Evolutionary conservation across 2,113 vertebrate genomes (phyloP), one percentile per base, ranked within the genome.

Genomic region (Pycnonotus jocosus): DNA sequence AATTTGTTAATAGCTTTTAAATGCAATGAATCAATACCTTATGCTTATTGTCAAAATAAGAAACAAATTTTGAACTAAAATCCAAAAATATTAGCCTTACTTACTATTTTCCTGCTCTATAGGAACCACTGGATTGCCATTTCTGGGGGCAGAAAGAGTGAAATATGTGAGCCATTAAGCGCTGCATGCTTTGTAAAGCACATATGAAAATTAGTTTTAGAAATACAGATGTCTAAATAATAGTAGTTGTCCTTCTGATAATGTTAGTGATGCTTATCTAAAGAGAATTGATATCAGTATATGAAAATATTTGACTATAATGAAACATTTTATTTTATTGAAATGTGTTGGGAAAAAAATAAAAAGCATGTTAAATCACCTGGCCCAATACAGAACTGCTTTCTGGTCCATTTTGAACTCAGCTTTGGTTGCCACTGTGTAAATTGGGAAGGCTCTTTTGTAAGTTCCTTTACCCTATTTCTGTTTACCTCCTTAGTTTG

Each of bases 71-170:
- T 85, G 58, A 95, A 86, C 58, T 86, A 35, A 89, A 51, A 2
- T 2, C 12, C 30, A 11, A 73, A 89, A 86, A 80, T 35, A 50
- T 72, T 81, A 82, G 15, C 84, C 86, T 95, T 97, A 98, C 96
- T 97, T 96, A 99, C 98, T 98, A 42, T 98, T 98, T 97, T 98
- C 96, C 92, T 98, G 98, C 47, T 97, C 98, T 97, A 96, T 98
- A n/a, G 98, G 97, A 86, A 96, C 97, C 96, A 99, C 97, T 58
- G 98, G 98, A 83, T 98, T 98, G 76, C 98, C 98, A 65, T 99
- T 98, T 97, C 98, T 99, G 97, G 66, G 90, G 94, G 61, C 94
- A 97, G 91, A 97, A 84, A 97, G 94, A 97, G 62, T 97, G 71
- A 92, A 95, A 95, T 90, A 73, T 65, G n/a, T 94, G 84, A 91